A percentile compares a stretch with the other conserved stretches of the same genome.
Evolutionary conservation across 2,113 vertebrate genomes (phyloP).

Genomic region (Psittacula cyanocephala): DNA sequence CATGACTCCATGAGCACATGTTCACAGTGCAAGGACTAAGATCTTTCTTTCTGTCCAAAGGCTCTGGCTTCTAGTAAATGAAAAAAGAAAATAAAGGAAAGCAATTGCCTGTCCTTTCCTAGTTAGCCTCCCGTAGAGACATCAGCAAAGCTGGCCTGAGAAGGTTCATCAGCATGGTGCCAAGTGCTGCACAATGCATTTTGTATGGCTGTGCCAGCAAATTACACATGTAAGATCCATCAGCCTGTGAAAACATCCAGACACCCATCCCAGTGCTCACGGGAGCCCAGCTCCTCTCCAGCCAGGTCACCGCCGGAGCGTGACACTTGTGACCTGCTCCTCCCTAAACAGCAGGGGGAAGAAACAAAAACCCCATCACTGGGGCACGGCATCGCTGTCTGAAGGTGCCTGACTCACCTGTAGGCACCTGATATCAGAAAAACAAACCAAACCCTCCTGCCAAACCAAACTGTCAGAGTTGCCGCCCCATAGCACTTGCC

Average conservation of each 20-base stretch:
- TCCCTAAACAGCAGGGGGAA: not conserved
- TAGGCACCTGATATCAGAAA: not conserved
- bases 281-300: not conserved
- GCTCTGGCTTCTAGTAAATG: not conserved
- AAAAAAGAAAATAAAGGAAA: not conserved
- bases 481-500: accelerated
- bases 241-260: not conserved
- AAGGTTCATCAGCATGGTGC: not conserved
- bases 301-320: not conserved
- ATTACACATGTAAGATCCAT: accelerated
- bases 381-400: not conserved
- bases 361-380: too few relatives aligned
- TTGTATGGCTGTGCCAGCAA: not conserved
- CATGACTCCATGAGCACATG: accelerated
- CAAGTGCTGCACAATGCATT: not conserved
- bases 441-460: not conserved
- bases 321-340: not conserved
- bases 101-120: not conserved
- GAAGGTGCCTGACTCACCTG: not conserved
- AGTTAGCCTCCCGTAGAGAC: not conserved
- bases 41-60: not conserved
- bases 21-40: not conserved
- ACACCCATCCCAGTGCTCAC: not conserved
- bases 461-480: accelerated
- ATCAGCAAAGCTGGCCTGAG: not conserved